These are phyloP conservation scores for Microplitis mediator DNA, from an alignment of 1,140 invertebrate species.

Conservation along the genomic window DNA sequence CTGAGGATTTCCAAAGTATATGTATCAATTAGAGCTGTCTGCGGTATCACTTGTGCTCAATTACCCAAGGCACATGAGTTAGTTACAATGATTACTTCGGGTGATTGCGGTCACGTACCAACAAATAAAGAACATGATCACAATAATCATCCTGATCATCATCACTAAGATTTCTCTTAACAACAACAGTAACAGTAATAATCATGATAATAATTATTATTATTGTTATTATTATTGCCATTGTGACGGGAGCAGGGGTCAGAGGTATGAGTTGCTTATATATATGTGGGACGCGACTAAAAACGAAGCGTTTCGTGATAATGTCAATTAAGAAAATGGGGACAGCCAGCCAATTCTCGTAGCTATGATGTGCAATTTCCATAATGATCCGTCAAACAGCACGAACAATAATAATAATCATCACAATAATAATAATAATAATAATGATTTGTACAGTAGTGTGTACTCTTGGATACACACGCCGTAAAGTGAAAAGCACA, in stretches of 20 bases:
- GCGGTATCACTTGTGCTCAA: not conserved
- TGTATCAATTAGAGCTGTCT: slow-evolving; percentile 22
- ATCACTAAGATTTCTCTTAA: no score
- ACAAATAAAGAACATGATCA: no score
- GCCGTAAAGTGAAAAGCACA: not conserved
- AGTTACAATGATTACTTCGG: slow-evolving; percentile 6
- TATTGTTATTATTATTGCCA: not conserved
- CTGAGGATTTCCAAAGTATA: slow-evolving; percentile 9
- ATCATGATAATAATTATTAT: not conserved
- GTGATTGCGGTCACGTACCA: slow-evolving; percentile 16
- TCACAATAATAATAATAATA: not conserved
- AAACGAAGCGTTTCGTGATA: slow-evolving; percentile 26
- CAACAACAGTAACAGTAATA: not conserved
- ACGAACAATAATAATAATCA: not conserved
- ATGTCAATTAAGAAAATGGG: slow-evolving; percentile 27
- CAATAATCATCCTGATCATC: not conserved
- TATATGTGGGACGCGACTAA: slow-evolving; percentile 18
- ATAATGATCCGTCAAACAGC: slow-evolving; percentile 22
- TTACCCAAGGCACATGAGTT: not conserved
- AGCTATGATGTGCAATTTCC: slow-evolving; percentile 22
- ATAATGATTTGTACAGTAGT: not conserved
- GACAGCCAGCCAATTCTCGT: slow-evolving; percentile 6
- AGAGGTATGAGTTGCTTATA: not conserved
- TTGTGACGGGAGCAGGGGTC: slow-evolving; percentile 7
- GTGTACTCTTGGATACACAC: not conserved